Evolutionary conservation across 2,888 invertebrate genomes (phyloP), one percentile per base, ranked within the genome.

Genomic region (Octonoba sinensis): DNA sequence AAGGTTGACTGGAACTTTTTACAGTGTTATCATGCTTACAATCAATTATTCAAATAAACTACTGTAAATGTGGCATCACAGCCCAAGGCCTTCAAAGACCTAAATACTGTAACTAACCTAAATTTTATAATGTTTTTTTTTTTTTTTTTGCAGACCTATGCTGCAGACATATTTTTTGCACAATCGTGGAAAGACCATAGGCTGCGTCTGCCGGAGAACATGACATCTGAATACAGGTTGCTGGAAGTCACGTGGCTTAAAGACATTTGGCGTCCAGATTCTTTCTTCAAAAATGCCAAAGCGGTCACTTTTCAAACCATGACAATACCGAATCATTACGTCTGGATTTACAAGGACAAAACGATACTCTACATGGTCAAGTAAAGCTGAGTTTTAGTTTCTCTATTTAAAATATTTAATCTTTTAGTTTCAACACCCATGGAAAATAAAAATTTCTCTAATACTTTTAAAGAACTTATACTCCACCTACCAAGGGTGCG

Each of bases 151-250:
- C 20, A 96, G 96, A 96, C 96, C 0, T 96, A 96, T 89, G 95
- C 96, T 84, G 95, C 96, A n/a, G 96, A 96, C 87, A 94, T 96
- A 89, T 96, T 96, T 89, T 91, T 96, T 86, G 95, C 96, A 84
- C 96, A 96, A 91, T 95, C 95, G 86, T 96, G 96, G 96, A 91
- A 95, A 36, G 96, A 96, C 89, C 95, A 95, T 77, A 91, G 96
- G 44, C 91, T 96, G 36, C 92, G 95, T 69, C 90, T 96, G 69
- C 96, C 96, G 16, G 95, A 95, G 89, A 95, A 96, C 88, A 96
- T 96, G 95, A 95, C 95, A 87, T 95, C 71, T 16, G 77, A 95
- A 87, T 96, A 71, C 67, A 49, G 84, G 18, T 46, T 85, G 87
- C 90, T 85, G 49, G 84, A 84, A 74, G 83, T 81, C 15, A 66